Evolutionary conservation across 1,140 invertebrate species (phyloP), one percentile per base, ranked within the genome.

Genomic region (Aphelenchoides avenae): DNA sequence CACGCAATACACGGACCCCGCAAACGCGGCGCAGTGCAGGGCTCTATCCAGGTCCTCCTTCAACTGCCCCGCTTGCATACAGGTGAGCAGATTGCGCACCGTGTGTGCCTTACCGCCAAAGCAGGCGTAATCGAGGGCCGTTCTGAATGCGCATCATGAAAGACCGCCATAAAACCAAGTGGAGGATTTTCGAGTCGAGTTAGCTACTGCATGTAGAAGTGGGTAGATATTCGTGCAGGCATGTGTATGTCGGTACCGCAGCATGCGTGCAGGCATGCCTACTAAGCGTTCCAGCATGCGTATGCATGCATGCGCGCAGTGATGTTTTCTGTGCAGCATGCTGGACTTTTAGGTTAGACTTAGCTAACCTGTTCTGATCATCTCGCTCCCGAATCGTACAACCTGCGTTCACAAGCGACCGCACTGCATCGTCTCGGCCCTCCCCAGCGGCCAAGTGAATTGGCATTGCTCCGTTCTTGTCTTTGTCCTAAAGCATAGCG

Each of bases 111-210:
- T 49, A 1, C 64, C 64, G 1, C 65, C 65, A 13, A 66, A 43
- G 31, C 66, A 70, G n/a, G 64, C 64, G 27, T 66, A 66, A 31
- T 61, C 57, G 11, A 66, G 56, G 30, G 64, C 65, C 2, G 64
- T 64, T 57, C 63, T 65, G 29, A 57, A 63, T 26, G 4, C 22
- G 3, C 5, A 47, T 15, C 39, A 18, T 15, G 11, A n/a, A 15
- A 60, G 55, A 54, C 27, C 7, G 40, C 56, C 31, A 61, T 63
- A 18, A 24, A n/a, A 22, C 63, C 57, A 42, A 60, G 18, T 33
- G 33, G 42, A 9, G 57, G 58, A 3, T 39, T 30, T 26, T 29
- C 37, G 18, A 36, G 30, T 36, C 57, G n/a, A n/a, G n/a, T n/a
- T n/a, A n/a, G n/a, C n/a, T n/a, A n/a, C n/a, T n/a, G n/a, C n/a